Base-by-base conservation (phyloP, 1,140 invertebrate species). In the Gonioctena quinquepunctata region DNA sequence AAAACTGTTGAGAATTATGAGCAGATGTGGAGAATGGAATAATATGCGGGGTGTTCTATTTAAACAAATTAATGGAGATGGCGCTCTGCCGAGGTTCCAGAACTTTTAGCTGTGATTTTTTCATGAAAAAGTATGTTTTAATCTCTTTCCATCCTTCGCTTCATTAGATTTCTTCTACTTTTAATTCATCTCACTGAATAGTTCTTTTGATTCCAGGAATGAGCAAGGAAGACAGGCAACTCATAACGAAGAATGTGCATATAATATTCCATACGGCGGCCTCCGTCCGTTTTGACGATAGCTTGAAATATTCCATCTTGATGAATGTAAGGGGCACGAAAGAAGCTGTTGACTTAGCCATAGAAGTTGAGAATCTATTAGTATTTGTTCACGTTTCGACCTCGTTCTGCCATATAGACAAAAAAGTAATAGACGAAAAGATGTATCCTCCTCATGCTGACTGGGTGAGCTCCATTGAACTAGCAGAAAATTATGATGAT, bases 261-360 rank as follows among this genome's bases (percentile, higher is more conserved):
- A 85, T 98, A 13, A 89, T 99, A 8, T 97, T 96, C 82, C 96
- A 99, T 79, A 92, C 92, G 1, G 97, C 97, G 1, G 97, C 97
- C 0, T 97, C 93, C 69, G 91, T 99, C 0, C 90, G 91, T 77
- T 96, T 95, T 82, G 90, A 94, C 76, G 93, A 95, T 77, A 83
- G 85, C n/a, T 81, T 96, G 1, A 89, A 87, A 82, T 68, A 84
- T 3, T 85, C 88, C 0, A 79, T 89, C 19, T 82, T 86, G 1
- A 80, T 84, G 49, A 90, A 90, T 68, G 78, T 85, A 0, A 77
- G 85, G 57, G 87, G 87, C 0, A 88, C 88, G 0, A 82, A 86
- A 28, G 84, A 86, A 48, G 50, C 89, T 7, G 84, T 88, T 19
- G 80, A 87, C 19, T 77, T 90, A 0, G 87, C 86, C 52, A 80